Evolutionary conservation across 2,888 invertebrate species (phyloP).

Genomic region (Trypoxylon attenuatum): DNA sequence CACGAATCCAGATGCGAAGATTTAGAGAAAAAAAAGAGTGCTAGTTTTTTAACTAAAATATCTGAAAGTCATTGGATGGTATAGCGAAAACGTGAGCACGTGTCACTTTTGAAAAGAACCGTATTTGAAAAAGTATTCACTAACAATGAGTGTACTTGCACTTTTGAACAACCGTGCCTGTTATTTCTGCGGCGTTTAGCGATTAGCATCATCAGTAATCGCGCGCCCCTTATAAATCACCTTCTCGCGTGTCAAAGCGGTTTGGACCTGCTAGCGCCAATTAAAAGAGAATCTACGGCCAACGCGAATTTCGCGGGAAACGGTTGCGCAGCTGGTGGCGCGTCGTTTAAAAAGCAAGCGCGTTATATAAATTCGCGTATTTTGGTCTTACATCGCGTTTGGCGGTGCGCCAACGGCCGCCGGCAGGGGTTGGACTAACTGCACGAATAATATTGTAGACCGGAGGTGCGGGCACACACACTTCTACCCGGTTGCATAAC

Average conservation of each 20-base stretch:
- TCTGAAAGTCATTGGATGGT: too few relatives aligned
- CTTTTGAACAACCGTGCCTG: too few relatives aligned
- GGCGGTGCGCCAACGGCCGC: slow-evolving; percentile 66
- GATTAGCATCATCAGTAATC: too few relatives aligned
- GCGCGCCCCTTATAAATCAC: slow-evolving; percentile 10
- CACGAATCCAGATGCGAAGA: too few relatives aligned
- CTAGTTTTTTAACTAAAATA: too few relatives aligned
- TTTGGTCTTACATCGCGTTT: slow-evolving; percentile 68
- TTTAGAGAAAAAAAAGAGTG: too few relatives aligned
- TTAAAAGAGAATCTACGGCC: background rate
- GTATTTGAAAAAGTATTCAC: too few relatives aligned
- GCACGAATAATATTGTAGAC: slow-evolving; percentile 59
- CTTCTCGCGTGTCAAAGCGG: background rate
- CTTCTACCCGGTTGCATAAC: slow-evolving; percentile 66
- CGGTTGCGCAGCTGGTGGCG: slow-evolving; percentile 10
- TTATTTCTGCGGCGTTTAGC: too few relatives aligned
- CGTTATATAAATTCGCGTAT: slow-evolving; percentile 72
- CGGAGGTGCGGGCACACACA: slow-evolving; percentile 12
- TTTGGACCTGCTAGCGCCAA: too few relatives aligned
- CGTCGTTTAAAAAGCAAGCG: slow-evolving; percentile 10
- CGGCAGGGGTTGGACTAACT: slow-evolving; percentile 63
- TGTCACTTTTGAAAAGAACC: too few relatives aligned
- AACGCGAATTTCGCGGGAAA: background rate
- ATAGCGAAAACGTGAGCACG: too few relatives aligned
- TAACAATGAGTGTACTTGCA: too few relatives aligned